Evolutionary conservation across 37 sponge, comb jelly and placozoan genomes (phyloP).

Genomic region (Agelas oroides): DNA sequence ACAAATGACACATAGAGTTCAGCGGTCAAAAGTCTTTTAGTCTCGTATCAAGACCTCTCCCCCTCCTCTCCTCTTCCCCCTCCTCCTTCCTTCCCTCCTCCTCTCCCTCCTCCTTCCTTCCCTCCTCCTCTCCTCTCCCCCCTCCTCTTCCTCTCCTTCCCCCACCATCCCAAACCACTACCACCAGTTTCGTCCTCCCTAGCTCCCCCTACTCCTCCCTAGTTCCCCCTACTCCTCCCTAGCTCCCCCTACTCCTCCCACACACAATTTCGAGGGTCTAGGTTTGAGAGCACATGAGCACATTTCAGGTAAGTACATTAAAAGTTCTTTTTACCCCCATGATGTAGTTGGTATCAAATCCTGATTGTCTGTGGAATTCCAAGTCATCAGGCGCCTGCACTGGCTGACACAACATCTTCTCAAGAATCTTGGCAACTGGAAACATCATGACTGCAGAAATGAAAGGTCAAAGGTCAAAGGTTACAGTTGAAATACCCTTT

Average conservation of each 20-base stretch:
- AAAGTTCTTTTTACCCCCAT: slow-evolving; percentile 48
- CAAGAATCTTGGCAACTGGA: slow-evolving; percentile 89
- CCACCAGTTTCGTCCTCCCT: no score
- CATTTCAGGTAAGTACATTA: no score
- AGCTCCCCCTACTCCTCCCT: slow-evolving; percentile 58
- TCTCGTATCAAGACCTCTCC: no score
- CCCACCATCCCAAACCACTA: no score
- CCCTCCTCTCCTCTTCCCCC: no score
- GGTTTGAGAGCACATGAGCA: slow-evolving; percentile 63
- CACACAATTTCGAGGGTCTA: no score
- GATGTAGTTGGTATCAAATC: slow-evolving; percentile 15
- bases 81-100: no score
- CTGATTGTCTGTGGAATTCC: background rate
- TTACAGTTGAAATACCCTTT: no score
- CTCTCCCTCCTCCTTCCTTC: background rate
- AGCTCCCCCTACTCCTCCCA: slow-evolving; percentile 61
- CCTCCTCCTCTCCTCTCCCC: background rate
- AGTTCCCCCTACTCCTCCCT: slow-evolving; percentile 52
- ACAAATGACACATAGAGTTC: no score
- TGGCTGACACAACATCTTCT: slow-evolving; percentile 47
- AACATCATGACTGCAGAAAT: slow-evolving; percentile 93
- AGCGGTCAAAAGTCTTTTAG: no score
- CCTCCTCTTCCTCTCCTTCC: no score
- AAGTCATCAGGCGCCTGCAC: no score
- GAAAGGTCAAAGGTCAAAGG: background rate